Base-by-base conservation (phyloP, 2,797 vertebrate species). In the Poeciliopsis presidionis region DNA sequence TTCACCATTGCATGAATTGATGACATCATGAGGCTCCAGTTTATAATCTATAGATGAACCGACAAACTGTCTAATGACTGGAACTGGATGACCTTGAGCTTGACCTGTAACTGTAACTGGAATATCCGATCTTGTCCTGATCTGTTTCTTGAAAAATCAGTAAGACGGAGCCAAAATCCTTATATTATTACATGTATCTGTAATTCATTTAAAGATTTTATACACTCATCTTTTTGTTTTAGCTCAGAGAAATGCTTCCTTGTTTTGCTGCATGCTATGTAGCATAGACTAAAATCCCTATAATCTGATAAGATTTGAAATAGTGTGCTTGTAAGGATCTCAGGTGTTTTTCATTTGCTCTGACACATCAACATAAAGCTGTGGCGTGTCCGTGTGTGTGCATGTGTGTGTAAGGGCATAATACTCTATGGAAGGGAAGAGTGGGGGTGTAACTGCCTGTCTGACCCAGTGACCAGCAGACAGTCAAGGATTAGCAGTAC, bases 381-480 rank as follows among this genome's bases (percentile, higher is more conserved):
- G 43, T 45, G 8, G 43, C 18, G 72, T 33, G 2, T 36, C 33
- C 41, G 53, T 49, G 53, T 14, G 45, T 46, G 45, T 46, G 45
- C 1, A 43, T 53, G 51, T 53, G 51, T 53, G 22, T 9, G 3
- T 9, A 53, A 53, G 70, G 8, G n/a, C 3, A 28, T 18, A 28
- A 41, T 18, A 22, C 14, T 13, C 8, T 7, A 22, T 22, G 9
- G 0, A 13, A 36, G 6, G 55, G 2, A 25, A 49, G 8, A 28
- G 46, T 69, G 69, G 45, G 76, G 71, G 12, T 79, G 25, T 28
- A 25, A 12, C 25, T 73, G 43, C 33, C 43, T 74, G 84, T 81
- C 46, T 88, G 87, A 85, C 85, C 90, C 67, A 85, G 82, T 86
- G 82, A 88, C 81, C 84, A 73, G 75, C 82, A 86, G 83, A 86